Conservation (phyloP, 53 echinoderm and acorn worm genomes). For the Temnopleurus reevesii region DNA sequence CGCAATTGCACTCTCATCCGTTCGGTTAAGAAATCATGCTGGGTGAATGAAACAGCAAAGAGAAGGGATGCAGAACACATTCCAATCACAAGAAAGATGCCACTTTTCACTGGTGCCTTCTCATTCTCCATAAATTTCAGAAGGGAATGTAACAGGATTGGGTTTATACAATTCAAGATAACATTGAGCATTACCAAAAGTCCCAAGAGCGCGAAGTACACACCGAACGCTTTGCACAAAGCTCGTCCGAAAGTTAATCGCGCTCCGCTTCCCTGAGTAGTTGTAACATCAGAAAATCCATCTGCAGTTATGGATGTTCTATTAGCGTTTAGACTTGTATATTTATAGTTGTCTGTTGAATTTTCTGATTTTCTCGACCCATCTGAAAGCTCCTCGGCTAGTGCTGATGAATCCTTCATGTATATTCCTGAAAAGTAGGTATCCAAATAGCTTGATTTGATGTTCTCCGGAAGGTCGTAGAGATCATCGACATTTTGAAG, state of each 20-base stretch:
- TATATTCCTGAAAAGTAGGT: constrained; percentile 63
- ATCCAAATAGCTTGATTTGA: constrained; percentile 67
- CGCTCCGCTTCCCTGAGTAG: not conserved
- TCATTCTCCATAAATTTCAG: constrained; percentile 80
- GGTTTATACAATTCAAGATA: constrained; percentile 77
- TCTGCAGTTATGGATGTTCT: not conserved
- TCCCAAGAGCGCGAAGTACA: constrained; percentile 72
- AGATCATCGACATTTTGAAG: constrained; percentile 70
- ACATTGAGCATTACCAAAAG: constrained; percentile 68
- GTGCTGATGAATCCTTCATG: constrained; percentile 33
- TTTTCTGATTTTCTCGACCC: not conserved
- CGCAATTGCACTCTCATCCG: constrained; percentile 74
- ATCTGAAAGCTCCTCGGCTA: not conserved
- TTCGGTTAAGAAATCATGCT: constrained; percentile 79
- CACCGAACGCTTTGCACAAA: constrained; percentile 73
- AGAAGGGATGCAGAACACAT: constrained; percentile 73
- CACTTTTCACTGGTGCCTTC: constrained; percentile 61
- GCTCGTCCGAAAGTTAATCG: constrained; percentile 65
- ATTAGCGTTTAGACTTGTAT: not conserved
- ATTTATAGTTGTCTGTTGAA: not conserved
- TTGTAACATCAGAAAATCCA: not conserved
- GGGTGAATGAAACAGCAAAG: constrained; percentile 64
- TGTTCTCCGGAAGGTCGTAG: constrained; percentile 72
- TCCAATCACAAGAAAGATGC: constrained; percentile 81
- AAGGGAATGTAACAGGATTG: constrained; percentile 81